These are phyloP conservation scores for Hystrix cristata DNA, from an alignment of 2,113 vertebrate species.

Conservation along the genomic window DNA sequence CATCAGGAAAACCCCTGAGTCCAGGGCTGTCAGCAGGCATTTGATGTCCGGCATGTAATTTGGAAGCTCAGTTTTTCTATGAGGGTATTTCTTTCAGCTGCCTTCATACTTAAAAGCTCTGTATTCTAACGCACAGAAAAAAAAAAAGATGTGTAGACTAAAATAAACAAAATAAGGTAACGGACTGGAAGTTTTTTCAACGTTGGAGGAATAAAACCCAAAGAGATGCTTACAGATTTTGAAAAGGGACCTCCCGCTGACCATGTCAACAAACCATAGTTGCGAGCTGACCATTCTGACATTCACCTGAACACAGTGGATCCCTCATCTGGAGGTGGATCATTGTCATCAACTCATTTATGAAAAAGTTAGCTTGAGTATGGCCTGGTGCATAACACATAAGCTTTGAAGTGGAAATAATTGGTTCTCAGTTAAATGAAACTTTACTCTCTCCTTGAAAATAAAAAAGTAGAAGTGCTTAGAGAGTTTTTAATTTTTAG, in stretches of 20 bases:
- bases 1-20: not conserved
- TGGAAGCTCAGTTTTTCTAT: not conserved
- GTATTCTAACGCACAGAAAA: not conserved
- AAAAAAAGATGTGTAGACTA: not conserved
- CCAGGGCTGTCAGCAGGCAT: not conserved
- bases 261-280: fast-evolving
- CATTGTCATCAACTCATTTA: not conserved
- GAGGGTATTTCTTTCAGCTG: not conserved
- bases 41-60: not conserved
- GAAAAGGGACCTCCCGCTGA: fast-evolving
- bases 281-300: not conserved
- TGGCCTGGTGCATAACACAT: fast-evolving
- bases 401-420: not conserved
- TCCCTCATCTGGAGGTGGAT: not conserved
- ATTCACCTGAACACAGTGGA: fast-evolving
- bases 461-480: not conserved
- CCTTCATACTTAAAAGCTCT: not conserved
- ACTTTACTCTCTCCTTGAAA: not conserved
- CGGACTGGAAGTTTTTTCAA: not conserved
- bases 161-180: not conserved
- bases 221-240: not conserved
- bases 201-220: not conserved
- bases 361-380: not conserved
- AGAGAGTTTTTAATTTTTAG: not conserved
- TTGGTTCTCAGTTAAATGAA: not conserved